These are phyloP conservation scores for Sorex fumeus DNA, from an alignment of 2,113 vertebrate species.

Conservation along the genomic window DNA sequence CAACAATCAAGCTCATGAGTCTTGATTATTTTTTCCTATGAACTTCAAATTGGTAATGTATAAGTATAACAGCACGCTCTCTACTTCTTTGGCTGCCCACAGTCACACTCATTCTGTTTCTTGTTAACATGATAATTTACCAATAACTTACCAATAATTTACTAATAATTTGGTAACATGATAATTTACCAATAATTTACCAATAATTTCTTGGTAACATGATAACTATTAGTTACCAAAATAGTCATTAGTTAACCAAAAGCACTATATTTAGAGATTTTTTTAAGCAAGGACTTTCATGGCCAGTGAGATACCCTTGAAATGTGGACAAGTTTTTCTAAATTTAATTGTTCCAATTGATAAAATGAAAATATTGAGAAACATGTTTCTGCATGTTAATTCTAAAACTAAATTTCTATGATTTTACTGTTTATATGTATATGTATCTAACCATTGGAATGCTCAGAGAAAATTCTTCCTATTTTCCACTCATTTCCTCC, in stretches of 20 bases:
- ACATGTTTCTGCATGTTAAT: neutral
- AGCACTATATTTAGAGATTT: neutral
- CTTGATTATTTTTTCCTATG: neutral
- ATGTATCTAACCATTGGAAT: neutral
- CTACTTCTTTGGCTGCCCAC: neutral
- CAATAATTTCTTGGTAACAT: neutral
- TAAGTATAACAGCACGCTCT: neutral
- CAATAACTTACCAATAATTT: too few species aligned
- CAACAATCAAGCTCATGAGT: neutral
- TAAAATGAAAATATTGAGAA: conserved; percentile 36
- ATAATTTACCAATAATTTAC: too few species aligned
- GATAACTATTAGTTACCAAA: too few species aligned
- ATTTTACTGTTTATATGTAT: neutral
- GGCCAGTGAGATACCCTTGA: neutral
- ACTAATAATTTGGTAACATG: too few species aligned
- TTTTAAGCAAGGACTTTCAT: neutral
- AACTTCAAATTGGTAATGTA: neutral
- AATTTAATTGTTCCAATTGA: conserved; percentile 9
- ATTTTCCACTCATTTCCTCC: neutral
- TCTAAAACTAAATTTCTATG: neutral
- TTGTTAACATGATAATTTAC: neutral
- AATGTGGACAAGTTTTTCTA: neutral
- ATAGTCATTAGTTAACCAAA: neutral
- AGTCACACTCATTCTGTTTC: neutral
- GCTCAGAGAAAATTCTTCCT: neutral